Conservation (phyloP, 2,888 invertebrate species). For the Petrolisthes manimaculis region DNA sequence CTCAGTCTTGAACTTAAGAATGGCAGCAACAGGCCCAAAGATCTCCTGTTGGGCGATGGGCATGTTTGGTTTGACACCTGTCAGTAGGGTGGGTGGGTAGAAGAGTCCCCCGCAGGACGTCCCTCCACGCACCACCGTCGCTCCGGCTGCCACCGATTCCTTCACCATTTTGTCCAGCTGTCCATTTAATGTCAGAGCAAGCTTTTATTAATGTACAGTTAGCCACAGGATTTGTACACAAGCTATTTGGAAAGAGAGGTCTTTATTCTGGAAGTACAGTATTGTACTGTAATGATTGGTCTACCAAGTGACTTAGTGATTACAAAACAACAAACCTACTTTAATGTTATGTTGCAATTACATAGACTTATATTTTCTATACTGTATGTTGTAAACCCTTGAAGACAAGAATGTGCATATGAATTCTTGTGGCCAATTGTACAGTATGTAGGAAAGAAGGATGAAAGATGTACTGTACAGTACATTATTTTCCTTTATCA, state of each 20-base stretch:
- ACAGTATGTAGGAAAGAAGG: background rate
- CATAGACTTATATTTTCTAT: too few species aligned
- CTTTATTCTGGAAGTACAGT: background rate
- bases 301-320: too few species aligned
- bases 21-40: constrained; percentile 87
- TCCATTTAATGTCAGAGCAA: too few species aligned
- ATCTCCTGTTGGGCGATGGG: constrained; percentile 87
- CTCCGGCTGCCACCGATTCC: constrained; percentile 80
- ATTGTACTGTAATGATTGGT: background rate
- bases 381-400: too few species aligned
- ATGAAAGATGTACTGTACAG: background rate
- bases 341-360: too few species aligned
- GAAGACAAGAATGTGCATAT: background rate
- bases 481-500: background rate
- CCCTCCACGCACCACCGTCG: constrained; percentile 58
- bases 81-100: constrained; percentile 61
- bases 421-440: background rate
- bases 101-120: constrained; percentile 40
- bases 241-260: too few species aligned
- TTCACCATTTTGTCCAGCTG: constrained; percentile 81
- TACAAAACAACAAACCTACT: too few species aligned
- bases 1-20: constrained; percentile 82
- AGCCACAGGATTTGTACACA: too few species aligned
- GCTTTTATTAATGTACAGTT: too few species aligned
- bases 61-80: constrained; percentile 75